A percentile compares a stretch with the other conserved stretches of the same genome.
Conservation (phyloP, 2,888 invertebrate species). For the Leptopterna dolabrata region DNA sequence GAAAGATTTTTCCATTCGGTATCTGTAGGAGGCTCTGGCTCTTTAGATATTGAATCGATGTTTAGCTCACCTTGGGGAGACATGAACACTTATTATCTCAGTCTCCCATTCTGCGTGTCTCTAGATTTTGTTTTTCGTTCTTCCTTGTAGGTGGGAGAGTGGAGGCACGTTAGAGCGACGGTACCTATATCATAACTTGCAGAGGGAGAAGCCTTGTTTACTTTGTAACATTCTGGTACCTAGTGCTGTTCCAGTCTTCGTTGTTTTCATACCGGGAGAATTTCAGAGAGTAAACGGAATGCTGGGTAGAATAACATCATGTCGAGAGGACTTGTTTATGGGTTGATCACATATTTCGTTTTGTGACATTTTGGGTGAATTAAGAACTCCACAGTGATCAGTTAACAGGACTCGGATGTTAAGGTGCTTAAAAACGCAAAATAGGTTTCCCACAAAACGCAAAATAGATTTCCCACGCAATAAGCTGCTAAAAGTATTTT, state of each 20-base stretch:
- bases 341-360: too few species aligned
- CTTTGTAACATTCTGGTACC: background rate
- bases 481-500: too few species aligned
- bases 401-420: too few species aligned
- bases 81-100: slow-evolving; percentile 36
- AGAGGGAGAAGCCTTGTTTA: background rate
- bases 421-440: too few species aligned
- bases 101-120: background rate
- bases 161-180: background rate
- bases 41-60: slow-evolving; percentile 33
- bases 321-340: too few species aligned
- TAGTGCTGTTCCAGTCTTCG: background rate
- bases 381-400: too few species aligned
- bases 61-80: slow-evolving; percentile 42
- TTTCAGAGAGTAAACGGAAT: background rate
- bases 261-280: background rate
- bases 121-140: background rate
- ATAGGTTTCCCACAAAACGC: too few species aligned
- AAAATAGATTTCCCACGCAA: too few species aligned
- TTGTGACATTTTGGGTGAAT: too few species aligned
- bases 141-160: too few species aligned
- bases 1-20: slow-evolving; percentile 28
- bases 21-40: background rate
- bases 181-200: background rate
- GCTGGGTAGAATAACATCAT: too few species aligned